Base-by-base conservation (phyloP, 2,888 invertebrate species). In the Scelioninae gen. 1 region DNA sequence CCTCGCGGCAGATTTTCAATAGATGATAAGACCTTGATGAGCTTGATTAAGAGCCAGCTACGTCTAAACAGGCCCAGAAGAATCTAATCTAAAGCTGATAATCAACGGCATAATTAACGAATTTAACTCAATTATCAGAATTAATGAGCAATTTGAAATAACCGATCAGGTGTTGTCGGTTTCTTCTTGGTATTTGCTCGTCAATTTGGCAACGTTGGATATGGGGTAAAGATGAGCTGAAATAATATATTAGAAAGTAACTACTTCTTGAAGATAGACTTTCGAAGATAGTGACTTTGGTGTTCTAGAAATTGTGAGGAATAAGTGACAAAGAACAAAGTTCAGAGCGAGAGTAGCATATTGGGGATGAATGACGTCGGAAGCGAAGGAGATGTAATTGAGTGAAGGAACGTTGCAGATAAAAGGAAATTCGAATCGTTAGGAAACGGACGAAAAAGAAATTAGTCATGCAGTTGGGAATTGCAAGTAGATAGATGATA, bases 231-330 rank as follows among this genome's bases (percentile, higher is more conserved):
- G 56, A 71, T 32, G 71, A 49, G 47, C 15, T 56, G 31, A 49
- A 78, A 68, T 77, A 78, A 78, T 78, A 58, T 78, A 58, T 78
- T 71, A 71, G 78, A 78, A 78, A 65, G 62, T 78, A 65, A 69
- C 60, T 63, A 65, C 78, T 71, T 78, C 51, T 58, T 65, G 31
- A 65, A 71, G 71, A 65, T 71, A 51, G 69, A 56, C 62, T 69
- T 62, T 40, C 47, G 32, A 15, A 69, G 78, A 65, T 78, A 65
- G 78, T 15, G 55, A 78, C 53, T 68, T 43, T 23, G 58, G 43
- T 66, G 69, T 77, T 65, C 62, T 51, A 65, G 65, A 65, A 71
- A 78, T 62, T 62, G 62, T 66, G 60, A 65, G 23, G 79, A 72
- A 71, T 65, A 71, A 79, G 65, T 58, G 71, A 71, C 71, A 71